phyloP scores from a whole-genome alignment of 1,140 invertebrate genomes.

The Batillaria attramentaria region DNA sequence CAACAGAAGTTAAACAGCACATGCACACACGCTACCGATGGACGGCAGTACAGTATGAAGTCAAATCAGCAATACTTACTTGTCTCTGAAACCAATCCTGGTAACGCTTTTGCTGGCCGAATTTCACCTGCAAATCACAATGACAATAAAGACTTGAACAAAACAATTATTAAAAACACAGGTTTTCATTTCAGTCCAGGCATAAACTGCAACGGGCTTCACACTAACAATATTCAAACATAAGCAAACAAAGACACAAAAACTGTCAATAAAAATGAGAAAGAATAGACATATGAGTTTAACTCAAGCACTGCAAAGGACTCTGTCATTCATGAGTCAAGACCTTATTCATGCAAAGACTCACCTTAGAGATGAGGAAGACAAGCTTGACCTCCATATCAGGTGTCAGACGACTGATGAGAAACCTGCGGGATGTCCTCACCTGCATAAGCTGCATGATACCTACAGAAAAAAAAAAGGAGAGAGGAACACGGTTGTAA shows the following conservation, averaged over 20 bases:
- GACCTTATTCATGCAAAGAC: slow-evolving; percentile 10
- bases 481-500: background rate
- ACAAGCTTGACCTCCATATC: slow-evolving; percentile 97
- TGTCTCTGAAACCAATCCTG: slow-evolving; percentile 98
- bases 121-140: slow-evolving; percentile 78
- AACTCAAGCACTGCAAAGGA: background rate
- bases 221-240: no score
- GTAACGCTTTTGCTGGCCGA: slow-evolving; percentile 97
- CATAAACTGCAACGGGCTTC: no score
- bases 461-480: slow-evolving; percentile 66
- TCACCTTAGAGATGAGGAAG: slow-evolving; percentile 91
- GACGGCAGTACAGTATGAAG: no score
- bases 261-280: no score
- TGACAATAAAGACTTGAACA: no score
- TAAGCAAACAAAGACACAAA: no score
- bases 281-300: no score
- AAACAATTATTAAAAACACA: background rate
- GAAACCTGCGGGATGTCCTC: slow-evolving; percentile 90
- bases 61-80: no score
- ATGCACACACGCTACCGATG: no score
- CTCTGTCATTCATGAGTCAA: background rate
- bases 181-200: background rate
- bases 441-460: slow-evolving; percentile 89
- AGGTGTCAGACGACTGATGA: slow-evolving; percentile 92
- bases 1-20: no score